phyloP scores from a whole-genome alignment of 53 echinoderm and acorn worm species.

The Luidia sarsii region DNA sequence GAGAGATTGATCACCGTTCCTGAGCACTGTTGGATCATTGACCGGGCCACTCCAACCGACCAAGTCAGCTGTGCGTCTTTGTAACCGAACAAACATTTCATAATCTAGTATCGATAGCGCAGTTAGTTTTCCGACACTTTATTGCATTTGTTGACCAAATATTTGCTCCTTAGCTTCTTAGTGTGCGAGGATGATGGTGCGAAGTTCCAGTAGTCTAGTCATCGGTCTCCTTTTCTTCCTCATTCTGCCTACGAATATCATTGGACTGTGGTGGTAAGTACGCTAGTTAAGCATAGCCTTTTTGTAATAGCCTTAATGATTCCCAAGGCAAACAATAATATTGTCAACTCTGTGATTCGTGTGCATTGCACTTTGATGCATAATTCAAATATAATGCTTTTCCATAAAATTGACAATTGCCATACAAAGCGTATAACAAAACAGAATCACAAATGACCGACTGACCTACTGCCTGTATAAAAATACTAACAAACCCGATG shows the following conservation, averaged over 20 bases:
- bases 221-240: constrained; percentile 76
- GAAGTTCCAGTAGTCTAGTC: constrained; percentile 40
- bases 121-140: neutral
- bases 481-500: too few relatives aligned
- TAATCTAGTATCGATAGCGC: constrained; percentile 12
- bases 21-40: constrained; percentile 25
- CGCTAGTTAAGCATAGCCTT: neutral
- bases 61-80: neutral
- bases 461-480: too few relatives aligned
- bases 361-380: too few relatives aligned
- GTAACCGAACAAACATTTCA: constrained; percentile 34
- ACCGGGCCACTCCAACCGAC: constrained; percentile 21
- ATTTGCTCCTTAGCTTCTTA: neutral
- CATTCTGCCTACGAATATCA: constrained; percentile 82
- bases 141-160: neutral
- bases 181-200: constrained; percentile 19
- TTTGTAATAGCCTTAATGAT: too few relatives aligned
- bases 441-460: too few relatives aligned
- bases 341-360: too few relatives aligned
- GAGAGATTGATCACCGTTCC: constrained; percentile 58
- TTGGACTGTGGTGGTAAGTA: constrained; percentile 97
- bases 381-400: too few relatives aligned
- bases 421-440: too few relatives aligned
- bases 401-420: too few relatives aligned
- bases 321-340: too few relatives aligned